These are phyloP conservation scores for Cetoscarus ocellatus DNA, from an alignment of 2,797 vertebrate genomes.

Conservation along the genomic window DNA sequence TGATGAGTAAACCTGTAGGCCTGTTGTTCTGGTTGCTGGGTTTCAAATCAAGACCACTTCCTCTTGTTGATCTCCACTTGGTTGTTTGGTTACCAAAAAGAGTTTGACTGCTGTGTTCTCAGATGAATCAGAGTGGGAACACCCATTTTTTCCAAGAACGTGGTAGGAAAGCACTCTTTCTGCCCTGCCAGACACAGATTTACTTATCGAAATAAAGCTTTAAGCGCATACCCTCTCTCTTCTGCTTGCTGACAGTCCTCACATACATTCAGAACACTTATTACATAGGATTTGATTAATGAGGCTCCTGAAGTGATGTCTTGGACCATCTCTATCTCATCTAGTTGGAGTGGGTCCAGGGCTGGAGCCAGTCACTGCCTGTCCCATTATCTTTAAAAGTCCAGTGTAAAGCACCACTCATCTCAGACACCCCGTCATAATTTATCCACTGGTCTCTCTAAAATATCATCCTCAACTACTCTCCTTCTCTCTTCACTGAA, in stretches of 20 bases:
- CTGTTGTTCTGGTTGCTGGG: too few species aligned
- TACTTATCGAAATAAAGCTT: too few species aligned
- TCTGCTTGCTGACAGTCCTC: neutral
- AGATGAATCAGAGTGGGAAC: too few species aligned
- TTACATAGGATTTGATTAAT: constrained; percentile 5
- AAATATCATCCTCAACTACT: constrained; percentile 43
- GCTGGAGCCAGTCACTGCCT: constrained; percentile 31
- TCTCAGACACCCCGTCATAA: constrained; percentile 40
- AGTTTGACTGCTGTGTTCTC: too few species aligned
- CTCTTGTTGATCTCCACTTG: too few species aligned
- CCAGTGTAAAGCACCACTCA: constrained; percentile 52
- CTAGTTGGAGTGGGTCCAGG: constrained; percentile 12
- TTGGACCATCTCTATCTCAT: constrained; percentile 9
- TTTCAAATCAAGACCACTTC: too few species aligned
- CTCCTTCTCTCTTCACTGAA: constrained; percentile 45
- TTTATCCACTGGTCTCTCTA: constrained; percentile 47
- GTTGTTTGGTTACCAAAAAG: too few species aligned
- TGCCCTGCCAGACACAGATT: too few species aligned
- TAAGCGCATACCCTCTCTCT: too few species aligned
- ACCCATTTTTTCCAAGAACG: too few species aligned
- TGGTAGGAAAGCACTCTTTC: too few species aligned
- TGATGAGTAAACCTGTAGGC: too few species aligned
- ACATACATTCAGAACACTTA: neutral
- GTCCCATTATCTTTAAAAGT: constrained; percentile 66
- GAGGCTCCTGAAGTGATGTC: constrained; percentile 21